These are phyloP conservation scores for Collichthys lucidus DNA, from an alignment of 2,113 vertebrate species.

Conservation along the genomic window DNA sequence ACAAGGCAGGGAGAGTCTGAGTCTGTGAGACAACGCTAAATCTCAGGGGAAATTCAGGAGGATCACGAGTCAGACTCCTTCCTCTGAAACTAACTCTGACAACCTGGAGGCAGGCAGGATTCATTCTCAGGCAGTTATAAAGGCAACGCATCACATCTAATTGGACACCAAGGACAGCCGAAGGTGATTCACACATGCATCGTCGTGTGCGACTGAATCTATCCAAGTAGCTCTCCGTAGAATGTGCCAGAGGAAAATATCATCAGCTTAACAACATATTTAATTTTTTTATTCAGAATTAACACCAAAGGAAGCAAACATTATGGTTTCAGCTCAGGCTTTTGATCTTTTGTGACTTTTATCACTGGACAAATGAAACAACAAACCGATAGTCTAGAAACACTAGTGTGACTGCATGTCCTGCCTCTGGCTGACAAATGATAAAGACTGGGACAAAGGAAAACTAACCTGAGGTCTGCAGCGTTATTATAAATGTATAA, in stretches of 20 bases:
- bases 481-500: no score
- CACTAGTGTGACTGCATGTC: neutral
- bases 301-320: neutral
- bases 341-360: neutral
- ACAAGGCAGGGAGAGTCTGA: conserved; percentile 48
- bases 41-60: conserved; percentile 59
- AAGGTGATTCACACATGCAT: conserved; percentile 25
- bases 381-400: neutral
- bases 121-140: conserved; percentile 2
- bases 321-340: neutral
- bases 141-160: conserved; percentile 47
- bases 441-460: neutral
- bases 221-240: neutral
- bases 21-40: neutral
- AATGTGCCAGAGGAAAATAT: neutral
- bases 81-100: conserved; percentile 27
- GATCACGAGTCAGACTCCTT: conserved; percentile 46
- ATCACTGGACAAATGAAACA: neutral
- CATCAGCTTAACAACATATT: neutral
- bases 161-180: conserved; percentile 48
- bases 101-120: conserved; percentile 16
- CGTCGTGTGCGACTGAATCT: conserved; percentile 10
- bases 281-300: neutral
- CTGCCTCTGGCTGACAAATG: neutral
- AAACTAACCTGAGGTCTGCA: no score